phyloP scores from a whole-genome alignment of 2,797 vertebrate genomes.

The Psittacula derbiana region DNA sequence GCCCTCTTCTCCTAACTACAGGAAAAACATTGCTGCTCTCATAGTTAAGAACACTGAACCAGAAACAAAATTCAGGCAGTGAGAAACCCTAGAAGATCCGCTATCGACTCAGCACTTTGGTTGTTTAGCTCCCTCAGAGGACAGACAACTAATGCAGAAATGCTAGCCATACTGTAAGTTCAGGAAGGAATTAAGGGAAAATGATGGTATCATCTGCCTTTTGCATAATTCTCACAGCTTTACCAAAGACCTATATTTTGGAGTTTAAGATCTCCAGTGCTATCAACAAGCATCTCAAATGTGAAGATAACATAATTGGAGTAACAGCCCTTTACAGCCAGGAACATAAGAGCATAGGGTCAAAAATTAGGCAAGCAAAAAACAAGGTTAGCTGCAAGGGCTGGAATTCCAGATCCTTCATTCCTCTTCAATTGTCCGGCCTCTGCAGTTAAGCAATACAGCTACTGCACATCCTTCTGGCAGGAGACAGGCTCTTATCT shows the following conservation, averaged over 20 bases:
- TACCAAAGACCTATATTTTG: not conserved
- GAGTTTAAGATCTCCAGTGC: not conserved
- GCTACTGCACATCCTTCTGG: not conserved
- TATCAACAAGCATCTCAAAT: not conserved
- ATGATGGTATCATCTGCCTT: not conserved
- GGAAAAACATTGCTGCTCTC: not conserved
- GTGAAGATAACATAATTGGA: not conserved
- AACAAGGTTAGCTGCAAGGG: not conserved
- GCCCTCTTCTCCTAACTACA: not conserved
- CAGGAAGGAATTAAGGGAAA: not conserved
- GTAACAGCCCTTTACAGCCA: not conserved
- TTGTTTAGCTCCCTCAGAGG: not conserved
- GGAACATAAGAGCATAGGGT: not conserved
- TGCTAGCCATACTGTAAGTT: not conserved
- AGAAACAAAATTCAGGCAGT: not conserved
- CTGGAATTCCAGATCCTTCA: not conserved
- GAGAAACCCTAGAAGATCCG: not conserved
- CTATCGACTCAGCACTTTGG: not conserved
- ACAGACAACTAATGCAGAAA: not conserved
- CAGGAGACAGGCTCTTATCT: not conserved
- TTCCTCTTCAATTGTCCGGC: not conserved
- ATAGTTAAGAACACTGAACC: not conserved
- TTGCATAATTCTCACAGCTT: not conserved
- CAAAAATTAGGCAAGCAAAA: not conserved
- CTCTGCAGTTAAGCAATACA: not conserved